These are phyloP conservation scores for Nilaparvata lugens DNA, from an alignment of 1,140 invertebrate species.

Conservation along the genomic window DNA sequence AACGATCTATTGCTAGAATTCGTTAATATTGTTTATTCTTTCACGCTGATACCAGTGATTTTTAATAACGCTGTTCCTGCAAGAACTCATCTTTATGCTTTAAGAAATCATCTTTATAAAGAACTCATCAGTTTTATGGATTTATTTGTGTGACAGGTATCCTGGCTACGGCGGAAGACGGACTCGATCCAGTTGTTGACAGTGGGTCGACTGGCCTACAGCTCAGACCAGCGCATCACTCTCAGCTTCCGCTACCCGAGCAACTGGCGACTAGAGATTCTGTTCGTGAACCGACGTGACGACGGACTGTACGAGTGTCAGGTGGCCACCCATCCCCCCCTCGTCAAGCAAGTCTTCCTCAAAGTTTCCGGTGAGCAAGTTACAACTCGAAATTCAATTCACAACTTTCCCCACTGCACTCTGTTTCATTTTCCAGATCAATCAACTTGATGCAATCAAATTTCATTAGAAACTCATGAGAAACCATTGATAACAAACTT, in stretches of 20 bases:
- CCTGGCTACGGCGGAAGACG: conserved; percentile 61
- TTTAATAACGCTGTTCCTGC: too few relatives aligned
- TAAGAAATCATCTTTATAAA: background rate
- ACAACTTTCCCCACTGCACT: too few relatives aligned
- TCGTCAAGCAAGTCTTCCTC: conserved; percentile 36
- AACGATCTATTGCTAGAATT: too few relatives aligned
- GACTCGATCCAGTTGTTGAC: conserved; percentile 65
- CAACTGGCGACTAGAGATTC: conserved; percentile 73
- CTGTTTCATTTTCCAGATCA: too few relatives aligned
- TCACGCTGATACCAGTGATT: too few relatives aligned
- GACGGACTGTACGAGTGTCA: conserved; percentile 76
- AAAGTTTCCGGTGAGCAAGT: conserved; percentile 35
- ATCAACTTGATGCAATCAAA: too few relatives aligned
- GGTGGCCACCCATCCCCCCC: conserved; percentile 73
- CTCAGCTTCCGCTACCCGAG: conserved; percentile 56
- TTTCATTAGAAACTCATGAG: too few relatives aligned
- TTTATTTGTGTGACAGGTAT: conserved; percentile 46
- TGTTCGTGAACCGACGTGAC: conserved; percentile 60
- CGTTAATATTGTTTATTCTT: too few relatives aligned
- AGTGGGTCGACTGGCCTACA: conserved; percentile 56
- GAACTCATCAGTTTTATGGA: background rate
- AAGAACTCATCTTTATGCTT: too few relatives aligned
- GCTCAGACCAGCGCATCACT: conserved; percentile 43
- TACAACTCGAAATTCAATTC: too few relatives aligned
- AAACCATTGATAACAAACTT: too few relatives aligned